These are phyloP conservation scores for Muntiacus reevesi DNA, from an alignment of 2,113 vertebrate genomes.

Conservation along the genomic window DNA sequence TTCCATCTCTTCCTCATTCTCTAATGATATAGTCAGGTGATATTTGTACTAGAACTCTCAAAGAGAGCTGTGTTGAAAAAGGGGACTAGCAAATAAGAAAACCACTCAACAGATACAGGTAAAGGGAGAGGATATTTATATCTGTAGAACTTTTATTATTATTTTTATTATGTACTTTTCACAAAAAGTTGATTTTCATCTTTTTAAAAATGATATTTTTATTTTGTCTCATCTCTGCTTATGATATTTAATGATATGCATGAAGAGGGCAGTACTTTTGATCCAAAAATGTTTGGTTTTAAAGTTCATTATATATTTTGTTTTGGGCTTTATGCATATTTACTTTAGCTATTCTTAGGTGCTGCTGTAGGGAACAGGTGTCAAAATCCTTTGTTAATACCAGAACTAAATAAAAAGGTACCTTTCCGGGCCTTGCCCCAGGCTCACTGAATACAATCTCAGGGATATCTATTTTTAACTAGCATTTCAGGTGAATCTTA, in stretches of 20 bases:
- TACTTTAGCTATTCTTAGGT: neutral
- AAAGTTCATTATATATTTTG: constrained; percentile 19
- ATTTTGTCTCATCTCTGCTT: constrained; percentile 9
- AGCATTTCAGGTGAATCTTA: neutral
- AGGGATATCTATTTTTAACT: neutral
- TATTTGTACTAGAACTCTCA: neutral
- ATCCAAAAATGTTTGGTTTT: neutral
- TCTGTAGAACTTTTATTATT: neutral
- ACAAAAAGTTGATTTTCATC: neutral
- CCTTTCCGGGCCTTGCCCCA: neutral
- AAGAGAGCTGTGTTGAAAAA: neutral
- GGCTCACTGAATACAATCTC: neutral
- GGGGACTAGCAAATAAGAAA: neutral
- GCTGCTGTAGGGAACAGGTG: neutral
- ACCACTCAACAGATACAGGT: neutral
- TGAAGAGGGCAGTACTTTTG: neutral
- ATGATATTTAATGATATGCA: neutral
- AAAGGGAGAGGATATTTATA: neutral
- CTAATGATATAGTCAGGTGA: neutral
- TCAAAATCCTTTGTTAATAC: neutral
- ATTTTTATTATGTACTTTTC: neutral
- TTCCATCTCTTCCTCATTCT: neutral
- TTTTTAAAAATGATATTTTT: constrained; percentile 15
- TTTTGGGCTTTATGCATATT: neutral
- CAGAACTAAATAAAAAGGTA: neutral